A percentile compares a stretch with the other conserved stretches of the same genome.
phyloP scores from a whole-genome alignment of 2,888 invertebrate genomes.

The Bombylius discolor region DNA sequence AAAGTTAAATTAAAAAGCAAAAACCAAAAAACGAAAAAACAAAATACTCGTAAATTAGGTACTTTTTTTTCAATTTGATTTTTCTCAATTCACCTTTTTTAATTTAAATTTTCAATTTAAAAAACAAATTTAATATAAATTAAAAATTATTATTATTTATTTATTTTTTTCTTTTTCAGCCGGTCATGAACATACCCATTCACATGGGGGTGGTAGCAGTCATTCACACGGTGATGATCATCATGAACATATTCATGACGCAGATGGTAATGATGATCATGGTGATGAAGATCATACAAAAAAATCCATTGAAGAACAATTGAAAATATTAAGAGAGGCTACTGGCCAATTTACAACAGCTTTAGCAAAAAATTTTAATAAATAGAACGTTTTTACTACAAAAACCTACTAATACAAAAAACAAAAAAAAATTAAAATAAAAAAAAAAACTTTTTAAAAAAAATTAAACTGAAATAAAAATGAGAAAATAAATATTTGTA shows the following conservation, averaged over 20 bases:
- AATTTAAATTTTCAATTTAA: too few species aligned
- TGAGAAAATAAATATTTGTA: too few species aligned
- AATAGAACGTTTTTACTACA: not conserved
- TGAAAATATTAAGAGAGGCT: not conserved
- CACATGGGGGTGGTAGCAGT: not conserved
- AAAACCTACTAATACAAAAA: too few species aligned
- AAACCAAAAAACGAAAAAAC: too few species aligned
- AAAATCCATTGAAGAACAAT: not conserved
- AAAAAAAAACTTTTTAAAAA: too few species aligned
- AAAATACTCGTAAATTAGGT: too few species aligned
- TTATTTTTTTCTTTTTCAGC: not conserved
- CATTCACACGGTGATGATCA: slow-evolving; percentile 2
- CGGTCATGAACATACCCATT: slow-evolving; percentile 1
- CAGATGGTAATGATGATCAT: not conserved
- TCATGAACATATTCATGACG: not conserved
- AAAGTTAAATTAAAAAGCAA: too few species aligned
- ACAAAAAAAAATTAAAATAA: too few species aligned
- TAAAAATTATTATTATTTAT: not conserved
- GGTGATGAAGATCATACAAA: not conserved
- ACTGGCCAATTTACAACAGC: not conserved
- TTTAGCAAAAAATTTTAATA: not conserved
- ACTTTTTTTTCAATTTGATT: too few species aligned
- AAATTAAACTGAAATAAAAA: too few species aligned
- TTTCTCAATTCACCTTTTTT: too few species aligned
- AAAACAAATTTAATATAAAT: too few species aligned